Base-by-base conservation (phyloP, 1,140 invertebrate genomes). In the Orchestia grillus region DNA sequence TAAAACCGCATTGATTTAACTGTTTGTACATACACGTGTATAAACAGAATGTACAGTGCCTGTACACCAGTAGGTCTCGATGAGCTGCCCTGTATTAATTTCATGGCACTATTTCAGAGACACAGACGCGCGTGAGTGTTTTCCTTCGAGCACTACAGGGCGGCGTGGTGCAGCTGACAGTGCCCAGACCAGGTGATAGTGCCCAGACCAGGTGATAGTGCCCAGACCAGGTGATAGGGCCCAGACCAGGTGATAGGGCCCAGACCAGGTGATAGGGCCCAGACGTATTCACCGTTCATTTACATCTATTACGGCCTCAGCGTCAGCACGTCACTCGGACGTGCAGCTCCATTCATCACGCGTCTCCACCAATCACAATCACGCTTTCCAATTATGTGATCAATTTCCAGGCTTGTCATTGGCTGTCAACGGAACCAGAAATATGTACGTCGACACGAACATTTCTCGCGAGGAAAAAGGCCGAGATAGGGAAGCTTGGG, bases 331-430 rank as follows among this genome's bases (percentile, higher is more conserved):
- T 94, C 92, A 94, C 44, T 44, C 23, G 15, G 43, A 36, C 36
- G 92, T 11, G 44, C 43, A 47, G 92, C 41, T 44, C 92, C 92
- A 94, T 94, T 94, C 92, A 94, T 94, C 92, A 94, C 92, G 41
- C 92, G 92, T 94, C 92, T 94, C 92, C 92, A 94, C 92, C 92
- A 94, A 94, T 94, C 92, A 94, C 92, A 94, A 44, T 94, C 92
- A 94, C 92, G 92, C 92, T 94, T 94, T 94, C 92, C 92, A 94
- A 94, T 94, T 94, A 94, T 94, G 92, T 94, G 92, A 94, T 94
- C 92, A 94, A 94, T 94, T 94, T 94, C 92, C 92, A 94, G 44
- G 92, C 92, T 94, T 94, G 92, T 94, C 92, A 94, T 94, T 94
- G 92, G 92, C 92, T 94, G 92, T 94, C 92, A 94, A 94, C 92